Conservation (phyloP, 1,140 invertebrate species). For the Lucilia cuprina region DNA sequence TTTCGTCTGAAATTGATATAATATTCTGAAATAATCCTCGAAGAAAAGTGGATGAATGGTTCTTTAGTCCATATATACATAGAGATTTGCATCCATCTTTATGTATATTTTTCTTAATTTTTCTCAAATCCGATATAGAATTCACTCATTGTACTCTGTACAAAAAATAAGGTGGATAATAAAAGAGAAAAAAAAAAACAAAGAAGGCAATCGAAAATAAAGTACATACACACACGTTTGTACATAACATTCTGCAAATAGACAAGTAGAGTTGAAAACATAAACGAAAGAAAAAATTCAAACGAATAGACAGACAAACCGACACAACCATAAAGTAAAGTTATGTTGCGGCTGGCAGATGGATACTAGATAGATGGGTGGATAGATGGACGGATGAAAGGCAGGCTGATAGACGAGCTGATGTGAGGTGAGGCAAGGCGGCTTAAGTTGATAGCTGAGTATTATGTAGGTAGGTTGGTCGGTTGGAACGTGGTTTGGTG, state of each 20-base stretch:
- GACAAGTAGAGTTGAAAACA: background rate
- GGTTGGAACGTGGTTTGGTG: background rate
- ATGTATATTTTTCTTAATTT: too few species aligned
- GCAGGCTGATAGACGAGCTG: background rate
- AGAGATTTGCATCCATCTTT: too few species aligned
- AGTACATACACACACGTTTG: background rate
- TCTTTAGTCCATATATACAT: too few species aligned
- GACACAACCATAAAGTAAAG: conserved; percentile 18
- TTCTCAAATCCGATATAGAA: background rate
- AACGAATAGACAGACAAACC: background rate
- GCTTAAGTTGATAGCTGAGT: background rate
- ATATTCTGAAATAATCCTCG: too few species aligned
- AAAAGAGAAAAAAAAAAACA: background rate
- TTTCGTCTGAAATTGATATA: too few species aligned
- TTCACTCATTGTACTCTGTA: background rate
- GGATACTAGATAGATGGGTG: conserved; percentile 16
- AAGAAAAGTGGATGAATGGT: too few species aligned
- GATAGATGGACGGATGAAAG: background rate
- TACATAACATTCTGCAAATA: background rate
- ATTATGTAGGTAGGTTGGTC: conserved; percentile 9
- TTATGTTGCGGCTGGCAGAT: conserved; percentile 17
- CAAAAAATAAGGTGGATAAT: background rate
- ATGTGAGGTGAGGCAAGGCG: too few species aligned
- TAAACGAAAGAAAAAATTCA: background rate
- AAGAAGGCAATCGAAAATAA: background rate